A percentile compares a stretch with the other conserved stretches of the same genome.
Evolutionary conservation across 2,888 invertebrate genomes (phyloP).

Genomic region (Serripes groenlandicus): DNA sequence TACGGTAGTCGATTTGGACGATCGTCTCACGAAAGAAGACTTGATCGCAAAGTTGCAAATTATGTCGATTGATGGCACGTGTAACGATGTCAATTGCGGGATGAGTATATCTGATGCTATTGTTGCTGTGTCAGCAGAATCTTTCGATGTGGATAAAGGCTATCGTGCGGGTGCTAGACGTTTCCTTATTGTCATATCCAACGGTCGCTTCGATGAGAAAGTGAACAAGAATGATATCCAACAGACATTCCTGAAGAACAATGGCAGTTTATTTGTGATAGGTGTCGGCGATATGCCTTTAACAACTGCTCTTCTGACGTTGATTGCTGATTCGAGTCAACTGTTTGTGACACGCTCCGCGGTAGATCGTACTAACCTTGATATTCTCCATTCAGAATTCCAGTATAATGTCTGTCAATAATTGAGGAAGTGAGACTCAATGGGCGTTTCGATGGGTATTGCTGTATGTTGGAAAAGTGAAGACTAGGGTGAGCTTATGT

Average conservation of each 20-base stretch:
- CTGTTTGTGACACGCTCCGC: background rate
- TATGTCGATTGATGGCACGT: background rate
- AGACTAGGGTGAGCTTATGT: too few species aligned
- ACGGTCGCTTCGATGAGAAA: background rate
- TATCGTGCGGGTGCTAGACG: conserved; percentile 6
- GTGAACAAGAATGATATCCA: background rate
- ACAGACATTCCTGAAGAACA: background rate
- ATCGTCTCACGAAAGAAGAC: background rate
- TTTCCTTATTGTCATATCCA: conserved; percentile 21
- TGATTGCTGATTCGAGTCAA: background rate
- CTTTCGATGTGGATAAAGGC: background rate
- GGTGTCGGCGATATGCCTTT: background rate
- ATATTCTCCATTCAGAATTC: conserved; percentile 4
- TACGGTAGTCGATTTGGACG: background rate
- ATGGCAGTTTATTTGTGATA: background rate
- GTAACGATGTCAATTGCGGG: background rate
- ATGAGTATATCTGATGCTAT: background rate
- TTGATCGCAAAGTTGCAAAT: background rate
- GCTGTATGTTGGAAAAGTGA: too few species aligned
- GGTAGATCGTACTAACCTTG: background rate
- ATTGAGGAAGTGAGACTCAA: too few species aligned
- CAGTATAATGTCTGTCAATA: conserved; percentile 1
- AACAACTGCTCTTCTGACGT: background rate
- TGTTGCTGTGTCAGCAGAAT: background rate
- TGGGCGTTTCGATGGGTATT: too few species aligned